Evolutionary conservation across 2,113 vertebrate species (phyloP), one percentile per base, ranked within the genome.

Genomic region (Ictalurus furcatus): DNA sequence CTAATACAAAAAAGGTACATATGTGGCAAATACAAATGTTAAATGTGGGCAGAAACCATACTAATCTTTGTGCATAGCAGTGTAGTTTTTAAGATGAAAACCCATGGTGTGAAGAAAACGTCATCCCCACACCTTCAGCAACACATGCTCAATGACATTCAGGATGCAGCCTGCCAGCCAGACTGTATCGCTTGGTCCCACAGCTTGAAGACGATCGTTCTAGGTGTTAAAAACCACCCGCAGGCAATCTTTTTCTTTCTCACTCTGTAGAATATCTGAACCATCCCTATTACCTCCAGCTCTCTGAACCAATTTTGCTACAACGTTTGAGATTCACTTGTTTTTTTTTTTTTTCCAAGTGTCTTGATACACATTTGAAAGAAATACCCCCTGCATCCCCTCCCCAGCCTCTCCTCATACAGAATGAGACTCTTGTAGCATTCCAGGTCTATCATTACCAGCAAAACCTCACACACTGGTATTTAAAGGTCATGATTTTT

Each of bases 61-160:
- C 63, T 56, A 71, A 89, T 69, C 48, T 74, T 37, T 34, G 59
- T 69, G 65, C 84, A 67, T 37, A 52, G 69, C 52, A 30, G 67
- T 84, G 65, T 23, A 48, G 48, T 81, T 88, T 85, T 84, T 78
- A 78, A 56, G 73, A 63, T 85, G 78, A 85, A 85, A 89, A 85
- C 73, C 25, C 74, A 69, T 58, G 44, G 88, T 69, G 58, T 89
- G 84, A 80, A 58, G 73, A 80, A 80, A 89, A 67, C 73, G 30
- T 85, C 88, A 85, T 30, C 83, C 59, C 48, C 59, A 80, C 83
- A 80, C 71, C 73, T 80, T 85, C 88, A 71, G 61, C 84, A 40
- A 67, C 88, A 89, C 88, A 89, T 89, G 88, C 74, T 86, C 88
- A 89, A 85, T 85, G 84, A 85, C 88, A 86, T 89, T 81, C 74